Evolutionary conservation across 35 echinoderm and acorn worm species (phyloP), one percentile per base, ranked within the genome.

Genomic region (Heliocidaris erythrogramma): DNA sequence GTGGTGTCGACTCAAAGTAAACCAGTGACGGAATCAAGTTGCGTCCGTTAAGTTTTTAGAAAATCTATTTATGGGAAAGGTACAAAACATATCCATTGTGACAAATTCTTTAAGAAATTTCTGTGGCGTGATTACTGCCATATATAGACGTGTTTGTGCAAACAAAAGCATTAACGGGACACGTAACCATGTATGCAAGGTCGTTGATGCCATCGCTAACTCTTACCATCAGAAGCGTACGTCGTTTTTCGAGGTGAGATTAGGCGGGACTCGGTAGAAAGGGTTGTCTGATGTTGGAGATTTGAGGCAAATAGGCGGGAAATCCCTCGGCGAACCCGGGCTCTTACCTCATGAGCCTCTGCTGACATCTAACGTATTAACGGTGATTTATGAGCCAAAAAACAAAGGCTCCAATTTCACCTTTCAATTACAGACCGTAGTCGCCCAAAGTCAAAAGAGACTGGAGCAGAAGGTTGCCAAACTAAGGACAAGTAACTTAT

Each of bases 381-480:
- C 18, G 65, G 65, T 78, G 65, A 78, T 78, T 78, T 78, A 78
- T 78, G 65, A n/a, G 65, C 65, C 65, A 78, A 78, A 78, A 78
- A 78, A 78, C 65, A 78, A 78, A 78, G 65, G 65, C 21, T 78
- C 65, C 17, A 78, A 78, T 78, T 78, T 78, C 65, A 78, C 65
- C 65, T 78, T 78, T 78, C 65, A 78, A 78, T 78, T 78, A 78
- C 65, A 17, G 27, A 2, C 65, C 65, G n/a, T 78, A 27, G 65
- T 78, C 65, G 65, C 65, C 18, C 65, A 78, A 7, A 78, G 18
- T 78, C 65, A 78, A n/a, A 78, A 21, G 21, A 78, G 18, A 78
- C 65, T 78, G 4, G 65, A 56, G 17, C 18, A 78, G 5, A 27
- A 24, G 65, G 65, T n/a, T 78, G 7, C 27, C 21, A 5, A n/a